These are phyloP conservation scores for Drosophila ohnishii DNA, from an alignment of 1,140 invertebrate genomes.

Conservation along the genomic window DNA sequence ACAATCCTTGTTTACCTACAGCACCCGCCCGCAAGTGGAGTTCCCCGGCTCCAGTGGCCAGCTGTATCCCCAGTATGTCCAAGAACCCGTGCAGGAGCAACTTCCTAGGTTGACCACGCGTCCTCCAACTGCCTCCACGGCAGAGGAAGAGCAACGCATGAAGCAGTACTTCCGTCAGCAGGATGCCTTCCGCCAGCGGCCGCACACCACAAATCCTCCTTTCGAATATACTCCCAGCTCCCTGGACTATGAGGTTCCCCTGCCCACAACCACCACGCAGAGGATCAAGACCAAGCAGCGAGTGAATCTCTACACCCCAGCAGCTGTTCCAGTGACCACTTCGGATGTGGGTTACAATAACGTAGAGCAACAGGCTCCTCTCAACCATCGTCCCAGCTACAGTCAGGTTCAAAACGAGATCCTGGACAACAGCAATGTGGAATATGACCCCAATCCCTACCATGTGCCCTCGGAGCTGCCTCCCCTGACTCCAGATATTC, in stretches of 20 bases:
- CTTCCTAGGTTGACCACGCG: slow-evolving; percentile 66
- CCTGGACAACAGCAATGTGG: slow-evolving; percentile 67
- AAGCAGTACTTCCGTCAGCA: slow-evolving; percentile 82
- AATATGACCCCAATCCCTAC: slow-evolving; percentile 81
- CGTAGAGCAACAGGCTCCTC: slow-evolving; percentile 50
- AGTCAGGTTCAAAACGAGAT: slow-evolving; percentile 71
- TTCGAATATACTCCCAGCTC: slow-evolving; percentile 73
- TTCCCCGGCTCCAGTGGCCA: slow-evolving; percentile 73
- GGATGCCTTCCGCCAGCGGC: slow-evolving; percentile 79
- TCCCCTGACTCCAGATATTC: slow-evolving; percentile 84
- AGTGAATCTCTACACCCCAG: slow-evolving; percentile 66
- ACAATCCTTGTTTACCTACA: slow-evolving; percentile 67
- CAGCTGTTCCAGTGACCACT: slow-evolving; percentile 56
- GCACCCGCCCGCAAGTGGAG: slow-evolving; percentile 71
- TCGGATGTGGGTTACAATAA: slow-evolving; percentile 68
- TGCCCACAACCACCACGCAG: slow-evolving; percentile 55
- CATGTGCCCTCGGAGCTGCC: slow-evolving; percentile 83
- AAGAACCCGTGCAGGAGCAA: slow-evolving; percentile 46
- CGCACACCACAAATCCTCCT: slow-evolving; percentile 67
- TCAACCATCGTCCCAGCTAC: slow-evolving; percentile 70
- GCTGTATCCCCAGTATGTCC: slow-evolving; percentile 65
- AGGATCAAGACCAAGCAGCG: slow-evolving; percentile 62
- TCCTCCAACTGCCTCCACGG: slow-evolving; percentile 46
- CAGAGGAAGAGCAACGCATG: slow-evolving; percentile 73
- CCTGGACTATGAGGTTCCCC: slow-evolving; percentile 49